A percentile compares a stretch with the other conserved stretches of the same genome.
Evolutionary conservation across 2,113 vertebrate species (phyloP).

Genomic region (Chrysemys picta): DNA sequence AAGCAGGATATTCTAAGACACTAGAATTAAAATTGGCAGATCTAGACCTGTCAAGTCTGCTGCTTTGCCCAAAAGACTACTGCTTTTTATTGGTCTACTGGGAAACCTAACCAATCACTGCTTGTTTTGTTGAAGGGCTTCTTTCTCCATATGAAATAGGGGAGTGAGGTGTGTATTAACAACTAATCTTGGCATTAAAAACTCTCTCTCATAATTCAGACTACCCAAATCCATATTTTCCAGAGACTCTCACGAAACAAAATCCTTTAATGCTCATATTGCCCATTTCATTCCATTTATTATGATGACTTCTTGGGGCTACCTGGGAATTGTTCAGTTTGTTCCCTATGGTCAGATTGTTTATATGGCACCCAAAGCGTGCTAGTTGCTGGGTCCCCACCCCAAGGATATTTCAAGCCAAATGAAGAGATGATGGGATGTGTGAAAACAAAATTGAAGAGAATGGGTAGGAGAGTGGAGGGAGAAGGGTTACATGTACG

Average conservation of each 20-base stretch:
- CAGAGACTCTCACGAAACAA: neutral
- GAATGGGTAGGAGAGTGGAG: neutral
- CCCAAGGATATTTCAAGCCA: neutral
- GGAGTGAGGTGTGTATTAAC: neutral
- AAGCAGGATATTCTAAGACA: neutral
- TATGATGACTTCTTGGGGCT: neutral
- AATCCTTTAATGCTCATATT: neutral
- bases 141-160: neutral
- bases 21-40: neutral
- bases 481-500: neutral
- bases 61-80: neutral
- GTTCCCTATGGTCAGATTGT: neutral
- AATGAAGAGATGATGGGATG: neutral
- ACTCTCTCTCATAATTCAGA: neutral
- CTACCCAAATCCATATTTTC: neutral
- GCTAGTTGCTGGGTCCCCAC: neutral
- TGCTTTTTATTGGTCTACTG: neutral
- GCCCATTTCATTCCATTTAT: neutral
- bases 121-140: neutral
- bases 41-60: neutral
- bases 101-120: accelerated
- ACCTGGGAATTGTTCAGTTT: neutral
- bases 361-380: neutral
- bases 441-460: neutral
- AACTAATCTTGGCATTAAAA: neutral